Evolutionary conservation across 2,797 vertebrate genomes (phyloP).

Genomic region (Poecilia velifera): DNA sequence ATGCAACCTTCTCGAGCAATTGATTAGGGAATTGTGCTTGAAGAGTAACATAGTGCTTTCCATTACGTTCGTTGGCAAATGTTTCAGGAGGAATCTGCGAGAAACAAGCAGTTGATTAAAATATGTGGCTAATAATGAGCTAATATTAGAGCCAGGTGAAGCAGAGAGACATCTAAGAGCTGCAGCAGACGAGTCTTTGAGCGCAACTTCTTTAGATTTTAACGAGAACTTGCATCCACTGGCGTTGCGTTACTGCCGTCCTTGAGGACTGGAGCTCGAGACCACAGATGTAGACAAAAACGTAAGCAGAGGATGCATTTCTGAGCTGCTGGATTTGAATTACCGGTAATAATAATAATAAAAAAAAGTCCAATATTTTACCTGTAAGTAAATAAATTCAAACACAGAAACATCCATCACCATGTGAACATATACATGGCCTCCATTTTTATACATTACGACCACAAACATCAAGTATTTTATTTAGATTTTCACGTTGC

Average conservation of each 20-base stretch:
- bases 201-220: too few species aligned
- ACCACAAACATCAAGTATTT: too few species aligned
- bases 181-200: too few species aligned
- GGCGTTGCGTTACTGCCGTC: too few species aligned
- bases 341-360: neutral
- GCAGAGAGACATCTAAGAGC: too few species aligned
- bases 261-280: too few species aligned
- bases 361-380: neutral
- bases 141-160: too few species aligned
- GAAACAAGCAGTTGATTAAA: neutral
- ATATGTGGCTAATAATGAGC: too few species aligned
- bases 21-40: constrained; percentile 42
- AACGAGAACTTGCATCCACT: too few species aligned
- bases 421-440: neutral
- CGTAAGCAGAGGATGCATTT: neutral
- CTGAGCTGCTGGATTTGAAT: neutral
- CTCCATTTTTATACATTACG: too few species aligned
- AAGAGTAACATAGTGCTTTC: constrained; percentile 77
- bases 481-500: too few species aligned
- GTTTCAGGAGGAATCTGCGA: constrained; percentile 44
- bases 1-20: constrained; percentile 78
- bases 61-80: constrained; percentile 1
- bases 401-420: neutral
- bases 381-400: neutral
- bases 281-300: too few species aligned